These are phyloP conservation scores for Oenanthe melanoleuca DNA, from an alignment of 2,113 vertebrate species.

Conservation along the genomic window DNA sequence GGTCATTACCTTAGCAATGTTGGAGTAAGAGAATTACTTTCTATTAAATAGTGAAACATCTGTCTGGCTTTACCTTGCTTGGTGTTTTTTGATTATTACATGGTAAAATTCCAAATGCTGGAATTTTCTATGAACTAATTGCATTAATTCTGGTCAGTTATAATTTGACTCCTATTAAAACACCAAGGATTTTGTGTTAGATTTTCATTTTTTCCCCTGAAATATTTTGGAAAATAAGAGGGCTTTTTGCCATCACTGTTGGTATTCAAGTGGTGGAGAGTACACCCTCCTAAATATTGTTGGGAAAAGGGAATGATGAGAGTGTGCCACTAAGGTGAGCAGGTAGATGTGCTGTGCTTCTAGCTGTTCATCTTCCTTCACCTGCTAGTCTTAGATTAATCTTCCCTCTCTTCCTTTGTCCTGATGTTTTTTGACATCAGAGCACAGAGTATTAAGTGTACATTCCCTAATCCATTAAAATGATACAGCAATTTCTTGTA, in stretches of 20 bases:
- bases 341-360: accelerated
- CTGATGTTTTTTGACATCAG: background rate
- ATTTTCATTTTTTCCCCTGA: background rate
- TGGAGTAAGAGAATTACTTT: background rate
- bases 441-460: background rate
- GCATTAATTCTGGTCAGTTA: background rate
- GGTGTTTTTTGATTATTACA: background rate
- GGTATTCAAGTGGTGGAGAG: background rate
- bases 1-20: background rate
- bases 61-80: background rate
- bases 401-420: background rate
- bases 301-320: background rate
- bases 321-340: background rate
- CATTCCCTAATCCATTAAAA: background rate
- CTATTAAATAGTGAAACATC: background rate
- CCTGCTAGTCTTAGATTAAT: background rate
- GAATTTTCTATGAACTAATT: background rate
- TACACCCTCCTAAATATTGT: background rate
- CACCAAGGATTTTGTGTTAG: background rate
- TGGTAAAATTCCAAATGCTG: background rate
- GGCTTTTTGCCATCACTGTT: background rate
- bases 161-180: background rate
- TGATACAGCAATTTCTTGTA: background rate
- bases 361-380: background rate
- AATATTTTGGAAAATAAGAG: background rate